phyloP scores from a whole-genome alignment of 1,140 invertebrate species.

The Chymomyza costata region DNA sequence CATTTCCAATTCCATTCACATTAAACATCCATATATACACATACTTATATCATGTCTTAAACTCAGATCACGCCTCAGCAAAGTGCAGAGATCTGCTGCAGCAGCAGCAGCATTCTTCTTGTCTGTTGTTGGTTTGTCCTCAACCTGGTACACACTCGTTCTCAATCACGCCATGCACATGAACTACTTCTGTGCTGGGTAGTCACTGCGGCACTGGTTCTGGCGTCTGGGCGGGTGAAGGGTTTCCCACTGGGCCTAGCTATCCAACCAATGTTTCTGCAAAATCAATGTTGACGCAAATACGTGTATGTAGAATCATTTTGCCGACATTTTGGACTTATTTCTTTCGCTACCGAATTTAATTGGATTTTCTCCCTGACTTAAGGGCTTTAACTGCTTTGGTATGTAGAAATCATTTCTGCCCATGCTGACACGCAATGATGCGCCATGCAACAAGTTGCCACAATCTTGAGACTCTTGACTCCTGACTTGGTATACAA shows the following conservation, averaged over 20 bases:
- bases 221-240: neutral
- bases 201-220: neutral
- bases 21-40: constrained; percentile 25
- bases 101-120: constrained; percentile 9
- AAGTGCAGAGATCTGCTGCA: constrained; percentile 14
- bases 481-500: neutral
- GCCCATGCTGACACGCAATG: constrained; percentile 62
- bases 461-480: constrained; percentile 18
- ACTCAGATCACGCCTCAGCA: constrained; percentile 52
- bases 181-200: constrained; percentile 53
- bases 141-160: constrained; percentile 46
- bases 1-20: constrained; percentile 9
- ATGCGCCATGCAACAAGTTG: constrained; percentile 24
- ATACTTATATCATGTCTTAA: no score
- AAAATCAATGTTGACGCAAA: constrained; percentile 72
- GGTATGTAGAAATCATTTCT: constrained; percentile 72
- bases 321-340: constrained; percentile 72
- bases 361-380: constrained; percentile 73
- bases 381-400: constrained; percentile 72
- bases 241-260: constrained; percentile 7
- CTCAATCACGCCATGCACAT: constrained; percentile 72
- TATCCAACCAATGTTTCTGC: constrained; percentile 25
- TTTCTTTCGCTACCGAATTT: constrained; percentile 73
- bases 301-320: constrained; percentile 73
- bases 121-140: constrained; percentile 33